These are phyloP conservation scores for Bagarius yarrelli DNA, from an alignment of 2,113 vertebrate species.

Conservation along the genomic window DNA sequence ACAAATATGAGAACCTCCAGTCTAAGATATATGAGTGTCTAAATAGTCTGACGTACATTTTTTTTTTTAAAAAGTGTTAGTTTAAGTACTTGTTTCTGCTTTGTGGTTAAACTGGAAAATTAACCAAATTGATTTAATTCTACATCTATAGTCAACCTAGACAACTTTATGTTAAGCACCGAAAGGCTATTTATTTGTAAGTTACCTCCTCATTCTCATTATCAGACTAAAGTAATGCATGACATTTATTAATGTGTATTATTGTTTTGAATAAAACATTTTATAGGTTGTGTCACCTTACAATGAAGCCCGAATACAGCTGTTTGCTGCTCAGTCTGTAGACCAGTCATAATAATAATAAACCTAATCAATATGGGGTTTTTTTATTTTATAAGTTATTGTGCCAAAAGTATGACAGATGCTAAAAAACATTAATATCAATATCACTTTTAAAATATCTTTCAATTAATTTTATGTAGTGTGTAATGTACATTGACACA, in stretches of 20 bases:
- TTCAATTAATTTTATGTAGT: neutral
- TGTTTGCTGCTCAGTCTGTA: constrained; percentile 12
- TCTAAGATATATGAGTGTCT: neutral
- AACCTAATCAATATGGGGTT: no score
- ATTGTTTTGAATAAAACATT: no score
- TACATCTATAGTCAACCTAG: neutral
- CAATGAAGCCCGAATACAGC: neutral
- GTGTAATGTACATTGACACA: neutral
- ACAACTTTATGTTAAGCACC: neutral
- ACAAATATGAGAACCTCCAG: neutral
- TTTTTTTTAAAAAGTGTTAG: neutral
- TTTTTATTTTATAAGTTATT: neutral
- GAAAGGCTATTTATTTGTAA: neutral
- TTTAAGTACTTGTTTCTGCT: neutral
- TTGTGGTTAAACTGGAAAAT: neutral
- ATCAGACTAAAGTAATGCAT: constrained; percentile 22
- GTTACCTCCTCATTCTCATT: neutral
- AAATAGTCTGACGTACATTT: neutral
- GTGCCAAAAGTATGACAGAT: neutral
- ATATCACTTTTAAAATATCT: no score
- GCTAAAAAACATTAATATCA: neutral
- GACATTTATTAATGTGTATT: neutral
- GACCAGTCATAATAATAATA: no score
- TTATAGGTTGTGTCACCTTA: neutral
- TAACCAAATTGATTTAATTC: neutral